Percentiles rank a stretch among this genome's conserved stretches.
phyloP scores from a whole-genome alignment of 2,113 vertebrate genomes.

The Stigmatopora argus region DNA sequence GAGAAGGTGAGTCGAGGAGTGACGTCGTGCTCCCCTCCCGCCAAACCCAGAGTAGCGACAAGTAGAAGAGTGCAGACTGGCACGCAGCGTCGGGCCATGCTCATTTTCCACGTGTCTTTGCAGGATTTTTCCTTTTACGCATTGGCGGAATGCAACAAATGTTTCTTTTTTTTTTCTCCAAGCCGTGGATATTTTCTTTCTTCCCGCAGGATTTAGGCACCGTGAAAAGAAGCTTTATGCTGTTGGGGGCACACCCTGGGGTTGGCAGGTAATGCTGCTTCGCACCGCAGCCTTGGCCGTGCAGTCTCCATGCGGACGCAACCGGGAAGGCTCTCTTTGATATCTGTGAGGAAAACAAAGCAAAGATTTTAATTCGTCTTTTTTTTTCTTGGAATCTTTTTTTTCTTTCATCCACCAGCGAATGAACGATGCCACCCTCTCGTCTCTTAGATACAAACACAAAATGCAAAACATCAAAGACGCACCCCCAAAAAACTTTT shows the following conservation, averaged over 20 bases:
- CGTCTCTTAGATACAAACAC: too few relatives aligned
- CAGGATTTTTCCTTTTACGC: conserved; percentile 53
- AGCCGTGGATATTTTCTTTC: conserved; percentile 27
- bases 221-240: conserved; percentile 26
- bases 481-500: too few relatives aligned
- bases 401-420: too few relatives aligned
- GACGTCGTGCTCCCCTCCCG: conserved; percentile 60
- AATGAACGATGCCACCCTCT: too few relatives aligned
- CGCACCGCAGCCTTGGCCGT: conserved; percentile 41
- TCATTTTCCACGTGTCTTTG: conserved; percentile 51
- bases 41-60: conserved; percentile 34
- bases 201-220: conserved; percentile 18
- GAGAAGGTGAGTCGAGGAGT: conserved; percentile 72
- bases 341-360: conserved; percentile 37
- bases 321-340: conserved; percentile 15
- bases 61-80: conserved; percentile 43
- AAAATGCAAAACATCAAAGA: too few relatives aligned
- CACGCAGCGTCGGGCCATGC: conserved; percentile 50
- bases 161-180: conserved; percentile 17
- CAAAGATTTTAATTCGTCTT: conserved; percentile 7
- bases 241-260: conserved; percentile 13
- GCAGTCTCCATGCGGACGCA: conserved; percentile 39
- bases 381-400: too few relatives aligned
- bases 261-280: conserved; percentile 23
- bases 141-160: conserved; percentile 60